Evolutionary conservation across 2,797 vertebrate species (phyloP).

Genomic region (Erpetoichthys calabaricus): DNA sequence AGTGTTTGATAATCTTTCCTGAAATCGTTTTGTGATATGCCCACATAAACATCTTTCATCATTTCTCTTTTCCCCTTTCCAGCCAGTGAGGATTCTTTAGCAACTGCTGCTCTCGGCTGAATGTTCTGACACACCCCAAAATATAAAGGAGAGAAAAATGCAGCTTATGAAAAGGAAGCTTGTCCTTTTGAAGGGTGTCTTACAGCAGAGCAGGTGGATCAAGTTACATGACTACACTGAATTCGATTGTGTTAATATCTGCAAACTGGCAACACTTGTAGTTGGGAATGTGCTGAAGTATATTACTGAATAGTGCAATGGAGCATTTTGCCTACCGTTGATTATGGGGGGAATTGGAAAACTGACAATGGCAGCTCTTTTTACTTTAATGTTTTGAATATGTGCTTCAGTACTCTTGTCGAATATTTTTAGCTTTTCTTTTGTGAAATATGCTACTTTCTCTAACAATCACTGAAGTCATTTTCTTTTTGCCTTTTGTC

Average conservation of each 20-base stretch:
- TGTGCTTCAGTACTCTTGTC: not conserved
- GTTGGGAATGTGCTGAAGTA: not conserved
- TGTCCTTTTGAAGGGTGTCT: not conserved
- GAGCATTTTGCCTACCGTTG: slow-evolving; percentile 2
- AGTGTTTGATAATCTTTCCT: too few species aligned
- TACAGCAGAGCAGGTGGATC: not conserved
- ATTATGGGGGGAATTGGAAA: not conserved
- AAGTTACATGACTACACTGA: not conserved
- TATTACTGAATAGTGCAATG: not conserved
- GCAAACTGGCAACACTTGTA: slow-evolving; percentile 5
- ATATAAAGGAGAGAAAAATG: not conserved
- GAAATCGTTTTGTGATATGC: too few species aligned
- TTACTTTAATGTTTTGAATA: not conserved
- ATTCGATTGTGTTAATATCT: not conserved
- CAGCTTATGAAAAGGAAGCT: not conserved
- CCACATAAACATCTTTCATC: too few species aligned
- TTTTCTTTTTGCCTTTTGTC: too few species aligned
- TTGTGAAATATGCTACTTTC: too few species aligned
- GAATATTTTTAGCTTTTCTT: too few species aligned
- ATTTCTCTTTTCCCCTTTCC: too few species aligned
- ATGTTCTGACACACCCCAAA: slow-evolving; percentile 1
- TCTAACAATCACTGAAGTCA: too few species aligned
- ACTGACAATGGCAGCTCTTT: not conserved
- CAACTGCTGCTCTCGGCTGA: slow-evolving; percentile 3
- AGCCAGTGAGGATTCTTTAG: not conserved